Conservation (phyloP, 2,888 invertebrate species). For the Clusia tigrina region DNA sequence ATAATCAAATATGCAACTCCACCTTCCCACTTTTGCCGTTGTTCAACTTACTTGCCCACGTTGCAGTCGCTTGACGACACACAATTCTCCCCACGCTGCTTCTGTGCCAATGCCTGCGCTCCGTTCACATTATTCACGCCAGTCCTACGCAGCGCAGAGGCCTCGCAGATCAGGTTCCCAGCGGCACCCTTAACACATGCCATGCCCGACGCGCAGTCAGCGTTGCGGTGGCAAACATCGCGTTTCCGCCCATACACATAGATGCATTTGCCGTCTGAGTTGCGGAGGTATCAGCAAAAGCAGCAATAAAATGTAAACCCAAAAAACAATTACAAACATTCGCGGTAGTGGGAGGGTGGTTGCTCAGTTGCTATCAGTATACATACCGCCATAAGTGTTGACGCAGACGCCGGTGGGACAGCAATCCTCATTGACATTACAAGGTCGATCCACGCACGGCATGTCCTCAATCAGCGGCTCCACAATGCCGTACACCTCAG, state of each 20-base stretch:
- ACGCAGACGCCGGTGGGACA: slow-evolving; percentile 81
- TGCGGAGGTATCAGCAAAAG: too few relatives aligned
- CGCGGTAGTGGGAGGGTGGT: neutral
- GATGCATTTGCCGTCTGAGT: slow-evolving; percentile 70
- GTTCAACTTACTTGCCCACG: slow-evolving; percentile 68
- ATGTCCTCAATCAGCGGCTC: slow-evolving; percentile 71
- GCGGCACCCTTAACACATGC: slow-evolving; percentile 72
- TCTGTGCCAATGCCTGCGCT: slow-evolving; percentile 54
- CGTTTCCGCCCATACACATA: slow-evolving; percentile 78
- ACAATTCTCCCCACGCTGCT: slow-evolving; percentile 87
- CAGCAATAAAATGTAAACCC: slow-evolving; percentile 4
- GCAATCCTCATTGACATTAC: slow-evolving; percentile 82
- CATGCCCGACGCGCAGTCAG: slow-evolving; percentile 84
- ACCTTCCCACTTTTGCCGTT: neutral
- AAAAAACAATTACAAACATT: neutral
- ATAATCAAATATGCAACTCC: neutral
- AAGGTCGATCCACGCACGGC: slow-evolving; percentile 80
- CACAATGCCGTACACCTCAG: slow-evolving; percentile 54
- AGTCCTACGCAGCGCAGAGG: slow-evolving; percentile 48
- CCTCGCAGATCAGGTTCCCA: slow-evolving; percentile 77
- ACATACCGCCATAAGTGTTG: slow-evolving; percentile 58
- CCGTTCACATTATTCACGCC: neutral
- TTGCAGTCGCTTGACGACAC: slow-evolving; percentile 84
- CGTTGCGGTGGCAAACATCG: slow-evolving; percentile 82
- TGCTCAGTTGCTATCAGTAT: slow-evolving; percentile 56